phyloP scores from a whole-genome alignment of 2,888 invertebrate species.

The Ptychoptera contaminata region DNA sequence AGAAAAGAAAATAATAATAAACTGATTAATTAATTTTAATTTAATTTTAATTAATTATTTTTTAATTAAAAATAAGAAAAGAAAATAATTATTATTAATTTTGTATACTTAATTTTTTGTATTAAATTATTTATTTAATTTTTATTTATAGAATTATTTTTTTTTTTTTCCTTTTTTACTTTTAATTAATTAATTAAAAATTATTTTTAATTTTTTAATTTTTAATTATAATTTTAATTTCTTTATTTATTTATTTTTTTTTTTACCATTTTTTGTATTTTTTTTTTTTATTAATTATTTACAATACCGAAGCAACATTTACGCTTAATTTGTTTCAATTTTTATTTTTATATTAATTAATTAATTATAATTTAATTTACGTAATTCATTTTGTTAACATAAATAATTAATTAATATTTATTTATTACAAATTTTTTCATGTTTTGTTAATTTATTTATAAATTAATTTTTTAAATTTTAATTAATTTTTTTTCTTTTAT shows the following conservation, averaged over 20 bases:
- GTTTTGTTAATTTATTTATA: slow-evolving; percentile 1
- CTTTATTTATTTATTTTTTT: slow-evolving; percentile 5
- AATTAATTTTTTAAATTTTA: not conserved
- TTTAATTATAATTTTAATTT: no score
- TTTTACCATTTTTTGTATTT: slow-evolving; percentile 5
- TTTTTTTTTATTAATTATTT: slow-evolving; percentile 8
- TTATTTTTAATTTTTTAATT: slow-evolving; percentile 7
- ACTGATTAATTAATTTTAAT: not conserved
- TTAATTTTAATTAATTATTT: no score
- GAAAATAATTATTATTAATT: no score
- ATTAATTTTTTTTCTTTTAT: not conserved
- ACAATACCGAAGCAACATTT: slow-evolving; percentile 14
- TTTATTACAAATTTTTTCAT: not conserved
- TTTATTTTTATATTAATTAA: slow-evolving; percentile 5
- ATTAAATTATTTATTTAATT: no score
- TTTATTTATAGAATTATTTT: no score
- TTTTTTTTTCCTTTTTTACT: no score
- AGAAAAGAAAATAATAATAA: slow-evolving; percentile 1
- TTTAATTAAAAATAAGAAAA: no score
- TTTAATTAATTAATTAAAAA: slow-evolving; percentile 2
- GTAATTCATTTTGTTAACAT: not conserved
- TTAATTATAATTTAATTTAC: slow-evolving; percentile 4
- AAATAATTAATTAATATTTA: slow-evolving; percentile 5
- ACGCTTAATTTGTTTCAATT: slow-evolving; percentile 2
- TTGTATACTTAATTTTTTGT: no score